Evolutionary conservation across 2,797 vertebrate species (phyloP).

Genomic region (Hyperoplus immaculatus): DNA sequence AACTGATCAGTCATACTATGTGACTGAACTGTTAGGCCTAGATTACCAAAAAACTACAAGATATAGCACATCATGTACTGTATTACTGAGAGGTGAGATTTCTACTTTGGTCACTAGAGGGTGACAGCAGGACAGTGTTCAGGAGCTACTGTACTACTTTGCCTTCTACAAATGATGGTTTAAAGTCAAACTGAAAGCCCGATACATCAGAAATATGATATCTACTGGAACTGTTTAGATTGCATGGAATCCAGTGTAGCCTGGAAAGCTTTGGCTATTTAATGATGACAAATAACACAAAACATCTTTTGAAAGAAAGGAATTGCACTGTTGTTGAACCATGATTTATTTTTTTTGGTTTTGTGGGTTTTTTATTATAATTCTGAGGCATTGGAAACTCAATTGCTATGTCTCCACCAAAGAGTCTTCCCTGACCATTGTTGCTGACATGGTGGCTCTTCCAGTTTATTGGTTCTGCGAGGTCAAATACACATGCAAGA

Average conservation of each 20-base stretch:
- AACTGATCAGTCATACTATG: neutral
- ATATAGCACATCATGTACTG: neutral
- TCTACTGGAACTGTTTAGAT: neutral
- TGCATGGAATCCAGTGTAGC: neutral
- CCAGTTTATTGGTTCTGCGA: neutral
- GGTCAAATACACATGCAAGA: neutral
- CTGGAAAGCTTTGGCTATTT: neutral
- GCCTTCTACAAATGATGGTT: neutral
- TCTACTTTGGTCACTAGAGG: conserved; percentile 53
- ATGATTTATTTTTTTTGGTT: neutral
- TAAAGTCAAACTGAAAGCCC: neutral
- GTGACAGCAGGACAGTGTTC: conserved; percentile 20
- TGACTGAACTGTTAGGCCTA: no score
- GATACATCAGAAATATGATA: neutral
- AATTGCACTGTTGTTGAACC: neutral
- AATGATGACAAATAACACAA: neutral
- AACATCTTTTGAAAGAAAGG: conserved; percentile 48
- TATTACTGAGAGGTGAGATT: neutral
- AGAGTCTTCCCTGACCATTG: neutral
- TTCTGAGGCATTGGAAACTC: neutral
- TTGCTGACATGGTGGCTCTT: neutral
- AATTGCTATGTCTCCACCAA: conserved; percentile 10
- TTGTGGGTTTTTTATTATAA: conserved; percentile 15
- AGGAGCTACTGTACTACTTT: fast-evolving
- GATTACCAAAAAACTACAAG: neutral